Evolutionary conservation across 2,888 invertebrate genomes (phyloP).

Genomic region (Stictocephala bisonia): DNA sequence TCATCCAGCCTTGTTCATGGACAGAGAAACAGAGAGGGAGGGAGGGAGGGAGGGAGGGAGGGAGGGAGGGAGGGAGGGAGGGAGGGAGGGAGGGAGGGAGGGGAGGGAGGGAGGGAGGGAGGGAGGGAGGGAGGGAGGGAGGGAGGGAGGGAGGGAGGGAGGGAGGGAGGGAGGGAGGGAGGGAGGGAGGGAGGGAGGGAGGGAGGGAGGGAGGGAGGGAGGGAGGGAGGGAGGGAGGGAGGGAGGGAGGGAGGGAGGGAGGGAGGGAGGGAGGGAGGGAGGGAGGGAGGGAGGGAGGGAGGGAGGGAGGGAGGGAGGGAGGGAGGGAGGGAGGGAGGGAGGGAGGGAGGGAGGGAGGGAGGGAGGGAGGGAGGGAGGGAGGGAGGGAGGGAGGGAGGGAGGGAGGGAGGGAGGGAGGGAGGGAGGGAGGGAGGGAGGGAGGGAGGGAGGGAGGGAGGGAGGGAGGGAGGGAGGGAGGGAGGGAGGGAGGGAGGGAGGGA

Average conservation of each 20-base stretch:
- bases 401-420: too few relatives aligned
- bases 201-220: conserved; percentile 40
- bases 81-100: neutral
- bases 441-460: too few relatives aligned
- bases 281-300: neutral
- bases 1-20: neutral
- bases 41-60: too few relatives aligned
- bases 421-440: too few relatives aligned
- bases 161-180: conserved; percentile 32
- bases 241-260: conserved; percentile 47
- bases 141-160: conserved; percentile 41
- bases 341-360: too few relatives aligned
- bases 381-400: too few relatives aligned
- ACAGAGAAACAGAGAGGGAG: too few relatives aligned
- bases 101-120: neutral
- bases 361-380: too few relatives aligned
- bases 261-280: neutral
- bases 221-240: conserved; percentile 40
- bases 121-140: conserved; percentile 19
- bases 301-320: neutral
- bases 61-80: too few relatives aligned
- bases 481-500: too few relatives aligned
- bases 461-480: too few relatives aligned
- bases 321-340: too few relatives aligned
- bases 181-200: conserved; percentile 32